These are phyloP conservation scores for Pardalotus punctatus DNA, from an alignment of 2,113 vertebrate species.

Conservation along the genomic window DNA sequence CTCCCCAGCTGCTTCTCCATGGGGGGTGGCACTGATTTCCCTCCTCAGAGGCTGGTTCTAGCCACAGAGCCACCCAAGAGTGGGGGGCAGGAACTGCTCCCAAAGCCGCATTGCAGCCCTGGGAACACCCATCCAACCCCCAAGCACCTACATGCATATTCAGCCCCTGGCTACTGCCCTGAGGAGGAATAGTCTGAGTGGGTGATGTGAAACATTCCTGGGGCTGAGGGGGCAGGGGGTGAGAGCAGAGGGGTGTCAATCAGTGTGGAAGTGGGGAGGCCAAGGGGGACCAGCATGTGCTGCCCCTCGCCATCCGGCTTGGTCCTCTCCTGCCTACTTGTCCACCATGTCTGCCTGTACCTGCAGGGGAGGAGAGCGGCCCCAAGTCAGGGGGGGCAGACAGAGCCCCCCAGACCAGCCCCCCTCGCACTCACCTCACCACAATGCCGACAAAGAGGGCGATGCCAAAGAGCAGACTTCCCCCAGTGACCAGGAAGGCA, in stretches of 20 bases:
- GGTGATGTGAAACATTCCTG: not conserved
- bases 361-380: not conserved
- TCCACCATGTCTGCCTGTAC: not conserved
- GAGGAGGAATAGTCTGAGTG: conserved; percentile 17
- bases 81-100: not conserved
- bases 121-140: no score
- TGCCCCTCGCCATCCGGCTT: not conserved
- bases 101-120: not conserved
- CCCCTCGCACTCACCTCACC: conserved; percentile 50
- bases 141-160: not conserved
- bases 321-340: fast-evolving
- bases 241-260: not conserved
- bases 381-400: not conserved
- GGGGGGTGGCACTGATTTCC: not conserved
- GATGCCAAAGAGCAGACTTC: conserved; percentile 43
- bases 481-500: conserved; percentile 41
- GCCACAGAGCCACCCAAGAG: not conserved
- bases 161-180: not conserved
- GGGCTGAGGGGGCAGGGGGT: not conserved
- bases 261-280: not conserved
- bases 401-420: fast-evolving
- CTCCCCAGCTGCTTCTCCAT: not conserved
- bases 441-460: conserved; percentile 28
- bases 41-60: not conserved
- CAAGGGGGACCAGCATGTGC: not conserved